A percentile compares a stretch with the other conserved stretches of the same genome.
Evolutionary conservation across 2,113 vertebrate genomes (phyloP).

Genomic region (Ceyx melanurus): DNA sequence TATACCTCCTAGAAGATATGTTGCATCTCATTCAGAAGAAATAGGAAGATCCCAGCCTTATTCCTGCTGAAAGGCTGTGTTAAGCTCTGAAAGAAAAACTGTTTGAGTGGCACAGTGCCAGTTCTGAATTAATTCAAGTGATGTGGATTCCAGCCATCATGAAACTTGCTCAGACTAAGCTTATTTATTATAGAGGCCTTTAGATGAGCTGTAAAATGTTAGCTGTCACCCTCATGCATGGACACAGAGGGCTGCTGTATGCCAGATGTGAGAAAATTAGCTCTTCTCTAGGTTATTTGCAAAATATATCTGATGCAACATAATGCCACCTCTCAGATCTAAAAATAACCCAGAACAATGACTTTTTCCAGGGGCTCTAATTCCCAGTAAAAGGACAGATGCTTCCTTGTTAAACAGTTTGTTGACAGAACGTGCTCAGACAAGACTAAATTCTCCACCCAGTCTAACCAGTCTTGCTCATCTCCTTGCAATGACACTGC

Average conservation of each 20-base stretch:
- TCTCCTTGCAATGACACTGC: not conserved
- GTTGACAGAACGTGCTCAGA: not conserved
- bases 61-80: not conserved
- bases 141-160: accelerated
- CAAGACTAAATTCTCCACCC: not conserved
- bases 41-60: not conserved
- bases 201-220: not conserved
- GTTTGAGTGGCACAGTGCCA: not conserved
- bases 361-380: not conserved
- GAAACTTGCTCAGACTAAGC: not conserved
- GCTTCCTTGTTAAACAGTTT: not conserved
- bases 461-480: not conserved
- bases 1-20: accelerated
- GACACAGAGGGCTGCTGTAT: too few species aligned
- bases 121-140: not conserved
- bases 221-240: not conserved
- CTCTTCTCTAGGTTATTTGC: not conserved
- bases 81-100: not conserved
- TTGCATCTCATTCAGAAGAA: not conserved
- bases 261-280: not conserved
- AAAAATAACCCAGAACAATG: not conserved
- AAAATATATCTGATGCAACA: not conserved
- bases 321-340: not conserved
- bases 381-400: not conserved
- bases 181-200: not conserved